phyloP scores from a whole-genome alignment of 2,888 invertebrate genomes.

The Synergus japonicus region DNA sequence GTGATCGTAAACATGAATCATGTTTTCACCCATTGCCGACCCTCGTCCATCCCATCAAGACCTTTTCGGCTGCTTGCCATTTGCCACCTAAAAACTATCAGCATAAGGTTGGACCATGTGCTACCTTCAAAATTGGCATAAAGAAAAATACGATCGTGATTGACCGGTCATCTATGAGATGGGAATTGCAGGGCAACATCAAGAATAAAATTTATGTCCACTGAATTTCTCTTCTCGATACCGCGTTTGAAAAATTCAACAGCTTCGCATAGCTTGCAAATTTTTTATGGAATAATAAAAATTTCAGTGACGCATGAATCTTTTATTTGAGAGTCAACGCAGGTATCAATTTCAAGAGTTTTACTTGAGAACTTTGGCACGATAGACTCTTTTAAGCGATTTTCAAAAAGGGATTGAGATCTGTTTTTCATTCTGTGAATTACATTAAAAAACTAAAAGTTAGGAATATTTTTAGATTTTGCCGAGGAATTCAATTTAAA shows the following conservation, averaged over 20 bases:
- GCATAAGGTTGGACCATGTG: background rate
- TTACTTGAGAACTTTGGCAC: background rate
- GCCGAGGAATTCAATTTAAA: too few relatives aligned
- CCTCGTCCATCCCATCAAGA: background rate
- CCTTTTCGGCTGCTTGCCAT: background rate
- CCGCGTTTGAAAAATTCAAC: background rate
- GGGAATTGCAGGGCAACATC: background rate
- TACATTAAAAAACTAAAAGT: too few relatives aligned
- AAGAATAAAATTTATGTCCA: background rate
- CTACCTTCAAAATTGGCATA: background rate
- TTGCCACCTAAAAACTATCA: conserved; percentile 5
- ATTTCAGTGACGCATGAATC: background rate
- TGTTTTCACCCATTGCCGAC: background rate
- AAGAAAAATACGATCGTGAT: background rate
- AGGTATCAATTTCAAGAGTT: background rate
- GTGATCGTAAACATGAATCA: background rate
- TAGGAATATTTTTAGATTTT: too few relatives aligned
- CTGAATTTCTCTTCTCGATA: background rate
- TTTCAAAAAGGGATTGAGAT: too few relatives aligned
- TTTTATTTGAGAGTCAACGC: background rate
- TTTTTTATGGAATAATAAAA: background rate
- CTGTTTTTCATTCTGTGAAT: too few relatives aligned
- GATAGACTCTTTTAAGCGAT: background rate
- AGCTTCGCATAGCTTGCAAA: background rate
- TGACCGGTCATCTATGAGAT: background rate